Base-by-base conservation (phyloP, 1,140 invertebrate genomes). In the Caerostris darwini region DNA sequence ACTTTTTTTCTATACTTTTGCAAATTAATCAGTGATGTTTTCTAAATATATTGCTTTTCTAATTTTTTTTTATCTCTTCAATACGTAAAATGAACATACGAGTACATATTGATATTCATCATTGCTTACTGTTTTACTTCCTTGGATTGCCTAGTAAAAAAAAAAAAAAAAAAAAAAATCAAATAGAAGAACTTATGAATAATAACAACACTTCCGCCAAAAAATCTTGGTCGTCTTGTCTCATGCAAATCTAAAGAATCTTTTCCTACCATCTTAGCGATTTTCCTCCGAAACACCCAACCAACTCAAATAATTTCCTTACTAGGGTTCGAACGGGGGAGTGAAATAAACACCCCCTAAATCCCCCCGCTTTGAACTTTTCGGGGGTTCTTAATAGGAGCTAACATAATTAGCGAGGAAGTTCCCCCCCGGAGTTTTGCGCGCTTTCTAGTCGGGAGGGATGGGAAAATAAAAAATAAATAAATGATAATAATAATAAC, bases 341-440 rank as follows among this genome's bases (percentile, higher is more conserved):
- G 58, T 50, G 85, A 57, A 87, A 87, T 50, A 87, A 59, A 50
- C 85, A 61, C 85, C 57, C 85, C 71, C 71, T 12, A 77, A 77
- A 77, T 77, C 8, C 71, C 34, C 71, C 71, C 71, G 34, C 71
- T 77, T 77, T 77, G 86, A 94, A 94, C 86, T 94, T 87, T 71
- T 71, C 64, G 67, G 85, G 85, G 82, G 54, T 69, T 58, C 58
- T 94, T 93, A 94, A 88, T 94, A 88, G 85, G 92, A 94, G 69
- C 92, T 94, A 94, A 94, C 92, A 86, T 94, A 94, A 94, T 94
- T 94, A 94, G 92, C 58, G 92, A 82, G 91, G 64, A 54, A 67
- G 57, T 58, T 82, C 61, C 54, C 69, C 69, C 53, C 69, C 64
- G 17, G 17, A 86, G 57, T 59, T 14, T n/a, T n/a, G 69, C 17